phyloP scores from a whole-genome alignment of 2,797 vertebrate species.

The Pagetopsis macropterus region DNA sequence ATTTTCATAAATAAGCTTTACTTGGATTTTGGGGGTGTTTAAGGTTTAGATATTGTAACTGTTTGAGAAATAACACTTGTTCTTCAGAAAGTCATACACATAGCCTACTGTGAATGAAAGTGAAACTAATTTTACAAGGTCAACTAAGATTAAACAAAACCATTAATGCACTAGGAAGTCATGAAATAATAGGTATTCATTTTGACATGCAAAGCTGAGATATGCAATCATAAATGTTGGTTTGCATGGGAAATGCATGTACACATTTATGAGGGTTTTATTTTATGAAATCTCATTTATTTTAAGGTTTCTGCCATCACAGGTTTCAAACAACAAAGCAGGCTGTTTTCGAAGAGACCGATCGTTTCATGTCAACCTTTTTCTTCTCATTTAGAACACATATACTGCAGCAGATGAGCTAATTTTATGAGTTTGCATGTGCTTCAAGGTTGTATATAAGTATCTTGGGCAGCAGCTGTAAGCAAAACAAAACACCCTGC shows the following conservation, averaged over 20 bases:
- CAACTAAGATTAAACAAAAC: not conserved
- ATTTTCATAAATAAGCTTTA: no score
- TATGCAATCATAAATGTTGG: not conserved
- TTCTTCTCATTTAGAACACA: not conserved
- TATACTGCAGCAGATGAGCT: constrained; percentile 6
- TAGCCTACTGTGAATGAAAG: no score
- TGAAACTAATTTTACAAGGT: no score
- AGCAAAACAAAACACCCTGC: not conserved
- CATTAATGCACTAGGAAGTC: not conserved
- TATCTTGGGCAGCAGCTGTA: not conserved
- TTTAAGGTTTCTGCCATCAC: not conserved
- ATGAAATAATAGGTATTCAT: not conserved
- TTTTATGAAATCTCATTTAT: not conserved
- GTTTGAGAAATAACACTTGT: no score
- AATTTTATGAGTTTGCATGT: not conserved
- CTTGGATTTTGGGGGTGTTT: no score
- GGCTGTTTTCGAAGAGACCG: not conserved
- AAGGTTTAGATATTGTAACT: no score
- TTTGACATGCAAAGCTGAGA: not conserved
- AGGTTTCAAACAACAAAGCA: not conserved
- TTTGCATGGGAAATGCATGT: no score
- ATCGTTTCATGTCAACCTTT: not conserved
- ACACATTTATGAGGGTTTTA: not conserved
- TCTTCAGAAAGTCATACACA: no score
- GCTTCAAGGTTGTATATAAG: not conserved